These are phyloP conservation scores for Temnothorax nylanderi DNA, from an alignment of 1,140 invertebrate species.

Conservation along the genomic window DNA sequence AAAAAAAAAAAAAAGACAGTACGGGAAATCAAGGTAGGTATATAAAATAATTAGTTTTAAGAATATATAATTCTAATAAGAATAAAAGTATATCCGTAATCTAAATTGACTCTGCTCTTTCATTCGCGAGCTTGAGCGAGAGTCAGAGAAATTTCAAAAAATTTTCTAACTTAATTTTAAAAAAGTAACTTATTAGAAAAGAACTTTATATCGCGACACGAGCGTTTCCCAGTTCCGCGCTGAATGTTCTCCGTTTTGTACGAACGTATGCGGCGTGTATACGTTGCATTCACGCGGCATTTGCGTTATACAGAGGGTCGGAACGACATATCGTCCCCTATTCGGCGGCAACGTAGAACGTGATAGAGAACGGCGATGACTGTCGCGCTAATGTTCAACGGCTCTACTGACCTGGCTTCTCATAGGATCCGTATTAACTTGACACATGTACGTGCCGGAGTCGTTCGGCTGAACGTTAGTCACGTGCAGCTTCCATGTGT, in stretches of 20 bases:
- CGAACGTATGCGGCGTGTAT: background rate
- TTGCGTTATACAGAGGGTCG: constrained; percentile 20
- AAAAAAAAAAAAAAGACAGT: background rate
- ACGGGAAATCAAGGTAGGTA: background rate
- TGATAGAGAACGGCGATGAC: constrained; percentile 2
- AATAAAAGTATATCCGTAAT: background rate
- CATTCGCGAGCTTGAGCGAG: too few species aligned
- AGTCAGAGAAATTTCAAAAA: background rate
- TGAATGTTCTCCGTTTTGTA: constrained; percentile 16
- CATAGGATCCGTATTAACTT: constrained; percentile 97
- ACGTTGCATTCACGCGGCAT: constrained; percentile 25
- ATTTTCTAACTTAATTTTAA: background rate
- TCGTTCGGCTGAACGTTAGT: constrained; percentile 94
- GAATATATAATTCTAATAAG: background rate
- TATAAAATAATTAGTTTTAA: background rate
- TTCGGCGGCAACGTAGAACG: constrained; percentile 33
- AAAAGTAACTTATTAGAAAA: background rate
- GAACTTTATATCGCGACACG: background rate
- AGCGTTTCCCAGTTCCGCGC: background rate
- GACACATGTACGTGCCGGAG: constrained; percentile 95
- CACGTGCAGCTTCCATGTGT: constrained; percentile 95
- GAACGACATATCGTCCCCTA: constrained; percentile 23
- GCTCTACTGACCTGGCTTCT: constrained; percentile 90
- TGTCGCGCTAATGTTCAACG: constrained; percentile 53
- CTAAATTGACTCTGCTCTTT: background rate